A percentile compares a stretch with the other conserved stretches of the same genome.
Conservation (phyloP, 2,888 invertebrate genomes). For the Protodeltote pygarga region DNA sequence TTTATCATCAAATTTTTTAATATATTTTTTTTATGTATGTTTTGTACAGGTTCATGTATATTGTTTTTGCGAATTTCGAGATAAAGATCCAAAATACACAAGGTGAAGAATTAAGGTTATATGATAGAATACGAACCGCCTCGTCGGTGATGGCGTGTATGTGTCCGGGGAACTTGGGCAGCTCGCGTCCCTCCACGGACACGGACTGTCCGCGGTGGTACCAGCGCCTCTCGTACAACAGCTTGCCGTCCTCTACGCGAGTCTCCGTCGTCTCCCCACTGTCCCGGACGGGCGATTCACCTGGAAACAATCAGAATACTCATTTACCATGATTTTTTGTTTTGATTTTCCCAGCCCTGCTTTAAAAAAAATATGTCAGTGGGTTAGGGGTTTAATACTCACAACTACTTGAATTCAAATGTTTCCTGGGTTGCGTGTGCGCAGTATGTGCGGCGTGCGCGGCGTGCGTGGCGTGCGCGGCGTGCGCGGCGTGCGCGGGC, state of each 20-base stretch:
- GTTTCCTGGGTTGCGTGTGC: slow-evolving; percentile 70
- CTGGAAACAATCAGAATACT: slow-evolving; percentile 49
- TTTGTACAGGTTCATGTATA: too few species aligned
- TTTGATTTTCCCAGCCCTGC: too few species aligned
- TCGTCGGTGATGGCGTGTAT: slow-evolving; percentile 97
- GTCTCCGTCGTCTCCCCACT: slow-evolving; percentile 89
- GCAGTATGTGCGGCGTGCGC: slow-evolving; percentile 60
- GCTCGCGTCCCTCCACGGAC: slow-evolving; percentile 95
- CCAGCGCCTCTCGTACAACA: slow-evolving; percentile 97
- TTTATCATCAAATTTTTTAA: too few species aligned
- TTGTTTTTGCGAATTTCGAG: too few species aligned
- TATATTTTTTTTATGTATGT: too few species aligned
- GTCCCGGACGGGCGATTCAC: slow-evolving; percentile 76
- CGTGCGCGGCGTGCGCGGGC: slow-evolving; percentile 56
- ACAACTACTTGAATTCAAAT: slow-evolving; percentile 72
- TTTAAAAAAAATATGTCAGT: too few species aligned
- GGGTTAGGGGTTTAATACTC: too few species aligned
- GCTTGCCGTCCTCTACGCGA: slow-evolving; percentile 97
- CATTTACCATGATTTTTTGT: too few species aligned
- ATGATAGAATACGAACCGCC: slow-evolving; percentile 87
- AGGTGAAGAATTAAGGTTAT: not conserved
- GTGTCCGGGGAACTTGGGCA: slow-evolving; percentile 94
- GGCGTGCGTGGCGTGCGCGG: slow-evolving; percentile 46
- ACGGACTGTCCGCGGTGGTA: slow-evolving; percentile 98
- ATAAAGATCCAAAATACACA: too few species aligned